Evolutionary conservation across 2,888 invertebrate genomes (phyloP).

Genomic region (Morpho deidamia): DNA sequence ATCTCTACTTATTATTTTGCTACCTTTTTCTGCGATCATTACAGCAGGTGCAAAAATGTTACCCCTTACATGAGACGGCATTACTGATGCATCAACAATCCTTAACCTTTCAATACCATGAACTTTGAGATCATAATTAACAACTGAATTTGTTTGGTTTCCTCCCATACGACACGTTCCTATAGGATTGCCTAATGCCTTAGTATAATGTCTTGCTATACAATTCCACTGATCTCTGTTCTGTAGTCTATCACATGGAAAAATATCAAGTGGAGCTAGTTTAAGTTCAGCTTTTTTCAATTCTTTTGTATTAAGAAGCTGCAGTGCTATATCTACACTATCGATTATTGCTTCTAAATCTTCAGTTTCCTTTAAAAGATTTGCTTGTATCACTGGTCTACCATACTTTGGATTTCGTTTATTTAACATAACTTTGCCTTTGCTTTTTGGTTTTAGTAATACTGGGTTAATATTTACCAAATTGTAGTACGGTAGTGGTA

Average conservation of each 20-base stretch:
- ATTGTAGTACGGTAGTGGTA: constrained; percentile 67
- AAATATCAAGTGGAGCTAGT: constrained; percentile 63
- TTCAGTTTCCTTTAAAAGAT: constrained; percentile 64
- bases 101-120: constrained; percentile 67
- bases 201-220: constrained; percentile 68
- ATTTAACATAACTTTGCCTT: constrained; percentile 60
- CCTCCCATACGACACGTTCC: constrained; percentile 71
- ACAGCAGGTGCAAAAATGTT: constrained; percentile 60
- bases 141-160: constrained; percentile 59
- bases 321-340: constrained; percentile 66
- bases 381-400: constrained; percentile 66
- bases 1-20: constrained; percentile 61
- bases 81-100: constrained; percentile 66
- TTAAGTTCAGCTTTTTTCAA: constrained; percentile 65
- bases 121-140: constrained; percentile 57
- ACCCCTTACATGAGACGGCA: constrained; percentile 67
- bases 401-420: constrained; percentile 69
- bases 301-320: constrained; percentile 65
- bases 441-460: constrained; percentile 63
- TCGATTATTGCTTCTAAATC: constrained; percentile 66
- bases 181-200: constrained; percentile 63
- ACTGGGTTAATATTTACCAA: constrained; percentile 63
- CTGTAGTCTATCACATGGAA: constrained; percentile 62
- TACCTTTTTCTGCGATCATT: constrained; percentile 72
- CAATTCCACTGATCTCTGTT: constrained; percentile 73